Percentiles rank a stretch among this genome's conserved stretches.
Evolutionary conservation across 1,140 invertebrate genomes (phyloP).

Genomic region (Phymastichus coffea): DNA sequence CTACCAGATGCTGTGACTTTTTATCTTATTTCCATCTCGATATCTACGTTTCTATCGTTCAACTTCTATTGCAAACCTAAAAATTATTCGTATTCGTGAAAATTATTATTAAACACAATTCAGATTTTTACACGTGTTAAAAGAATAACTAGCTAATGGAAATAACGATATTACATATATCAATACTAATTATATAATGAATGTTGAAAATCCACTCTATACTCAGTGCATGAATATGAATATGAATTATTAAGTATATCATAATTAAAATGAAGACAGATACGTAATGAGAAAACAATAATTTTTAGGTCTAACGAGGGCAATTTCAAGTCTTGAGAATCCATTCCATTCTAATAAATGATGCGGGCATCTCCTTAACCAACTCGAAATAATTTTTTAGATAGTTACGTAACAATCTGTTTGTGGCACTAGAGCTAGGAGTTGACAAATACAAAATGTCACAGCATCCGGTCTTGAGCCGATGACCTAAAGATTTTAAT

Average conservation of each 20-base stretch:
- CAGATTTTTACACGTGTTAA: no score
- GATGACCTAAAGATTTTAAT: slow-evolving; percentile 15
- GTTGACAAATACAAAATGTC: slow-evolving; percentile 18
- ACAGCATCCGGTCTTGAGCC: not conserved
- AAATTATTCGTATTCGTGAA: slow-evolving; percentile 24
- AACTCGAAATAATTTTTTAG: slow-evolving; percentile 12
- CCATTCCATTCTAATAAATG: slow-evolving; percentile 28
- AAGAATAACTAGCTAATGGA: no score
- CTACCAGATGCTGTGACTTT: slow-evolving; percentile 11
- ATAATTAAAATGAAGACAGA: no score
- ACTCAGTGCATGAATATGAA: not conserved
- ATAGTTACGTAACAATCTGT: no score
- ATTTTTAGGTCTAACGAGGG: slow-evolving; percentile 26
- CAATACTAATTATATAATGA: slow-evolving; percentile 6
- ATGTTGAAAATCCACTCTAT: slow-evolving; percentile 3
- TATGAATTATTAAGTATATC: no score
- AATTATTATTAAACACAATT: no score
- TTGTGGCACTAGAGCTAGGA: slow-evolving; percentile 24
- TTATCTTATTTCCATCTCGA: slow-evolving; percentile 17
- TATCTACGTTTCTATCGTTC: not conserved
- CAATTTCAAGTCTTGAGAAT: slow-evolving; percentile 7
- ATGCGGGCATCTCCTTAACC: slow-evolving; percentile 29
- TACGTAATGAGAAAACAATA: slow-evolving; percentile 29
- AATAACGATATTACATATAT: no score
- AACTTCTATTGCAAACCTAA: slow-evolving; percentile 22